These are phyloP conservation scores for Cerceris ruficornis DNA, from an alignment of 2,888 invertebrate genomes.

Conservation along the genomic window DNA sequence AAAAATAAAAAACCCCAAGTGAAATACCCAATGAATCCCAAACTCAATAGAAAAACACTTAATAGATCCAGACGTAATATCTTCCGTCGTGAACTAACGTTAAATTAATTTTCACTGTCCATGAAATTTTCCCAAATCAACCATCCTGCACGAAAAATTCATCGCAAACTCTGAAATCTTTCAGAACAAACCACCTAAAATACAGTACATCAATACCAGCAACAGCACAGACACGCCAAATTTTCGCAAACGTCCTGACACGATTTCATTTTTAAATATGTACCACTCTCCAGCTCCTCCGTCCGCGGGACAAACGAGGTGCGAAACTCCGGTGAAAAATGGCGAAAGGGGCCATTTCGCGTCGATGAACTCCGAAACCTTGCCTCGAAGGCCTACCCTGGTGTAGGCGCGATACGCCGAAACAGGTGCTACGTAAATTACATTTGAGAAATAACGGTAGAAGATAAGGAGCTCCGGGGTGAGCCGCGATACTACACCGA, in stretches of 20 bases:
- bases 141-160: too few relatives aligned
- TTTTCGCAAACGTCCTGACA: constrained; percentile 20
- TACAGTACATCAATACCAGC: not conserved
- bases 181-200: too few relatives aligned
- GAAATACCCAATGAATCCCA: too few relatives aligned
- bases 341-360: constrained; percentile 22
- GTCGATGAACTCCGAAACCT: constrained; percentile 17
- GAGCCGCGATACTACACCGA: not conserved
- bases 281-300: not conserved
- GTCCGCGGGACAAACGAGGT: constrained; percentile 17
- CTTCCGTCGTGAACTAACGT: too few relatives aligned
- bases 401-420: constrained; percentile 17
- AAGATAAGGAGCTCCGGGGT: constrained; percentile 35
- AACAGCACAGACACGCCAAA: not conserved
- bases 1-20: too few relatives aligned
- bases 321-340: constrained; percentile 32
- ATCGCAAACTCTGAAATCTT: too few relatives aligned
- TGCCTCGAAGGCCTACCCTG: not conserved
- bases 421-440: constrained; percentile 50
- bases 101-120: too few relatives aligned
- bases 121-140: too few relatives aligned
- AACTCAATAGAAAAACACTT: too few relatives aligned
- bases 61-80: too few relatives aligned
- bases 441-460: constrained; percentile 45
- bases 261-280: constrained; percentile 51